Evolutionary conservation across 2,113 vertebrate genomes (phyloP).

Genomic region (Echinops telfairi): DNA sequence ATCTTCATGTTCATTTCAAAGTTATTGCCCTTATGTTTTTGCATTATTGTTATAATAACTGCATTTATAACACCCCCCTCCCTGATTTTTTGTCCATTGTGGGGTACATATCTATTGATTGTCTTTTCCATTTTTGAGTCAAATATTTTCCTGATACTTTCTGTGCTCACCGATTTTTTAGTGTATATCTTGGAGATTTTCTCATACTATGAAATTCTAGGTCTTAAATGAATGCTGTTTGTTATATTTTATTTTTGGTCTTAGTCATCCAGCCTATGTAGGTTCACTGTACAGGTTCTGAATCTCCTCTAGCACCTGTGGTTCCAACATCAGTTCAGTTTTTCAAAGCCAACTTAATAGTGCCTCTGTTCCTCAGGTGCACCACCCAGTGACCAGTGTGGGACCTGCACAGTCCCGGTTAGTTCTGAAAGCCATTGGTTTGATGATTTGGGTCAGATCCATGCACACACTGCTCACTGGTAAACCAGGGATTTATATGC

Average conservation of each 20-base stretch:
- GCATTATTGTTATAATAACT: not conserved
- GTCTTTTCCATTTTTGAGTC: not conserved
- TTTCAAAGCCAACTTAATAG: not conserved
- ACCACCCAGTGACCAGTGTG: not conserved
- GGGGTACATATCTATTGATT: not conserved
- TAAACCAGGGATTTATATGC: not conserved
- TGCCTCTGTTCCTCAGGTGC: not conserved
- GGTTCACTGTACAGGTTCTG: not conserved
- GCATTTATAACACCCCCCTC: not conserved
- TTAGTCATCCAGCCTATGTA: not conserved
- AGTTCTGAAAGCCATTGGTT: not conserved
- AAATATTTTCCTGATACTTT: not conserved
- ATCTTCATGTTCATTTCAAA: slow-evolving; percentile 19
- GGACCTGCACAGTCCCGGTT: not conserved
- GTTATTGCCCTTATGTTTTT: not conserved
- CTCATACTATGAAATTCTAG: not conserved
- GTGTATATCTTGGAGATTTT: not conserved
- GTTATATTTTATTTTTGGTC: not conserved
- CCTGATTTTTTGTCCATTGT: not conserved
- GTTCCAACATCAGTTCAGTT: not conserved
- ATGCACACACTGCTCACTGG: not conserved
- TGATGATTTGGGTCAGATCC: not conserved
- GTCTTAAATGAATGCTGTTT: not conserved
- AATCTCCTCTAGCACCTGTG: not conserved
- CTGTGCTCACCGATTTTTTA: not conserved